Percentiles rank a stretch among this genome's conserved stretches.
phyloP scores from a whole-genome alignment of 2,888 invertebrate genomes.

The Oxystoma pomonae region DNA sequence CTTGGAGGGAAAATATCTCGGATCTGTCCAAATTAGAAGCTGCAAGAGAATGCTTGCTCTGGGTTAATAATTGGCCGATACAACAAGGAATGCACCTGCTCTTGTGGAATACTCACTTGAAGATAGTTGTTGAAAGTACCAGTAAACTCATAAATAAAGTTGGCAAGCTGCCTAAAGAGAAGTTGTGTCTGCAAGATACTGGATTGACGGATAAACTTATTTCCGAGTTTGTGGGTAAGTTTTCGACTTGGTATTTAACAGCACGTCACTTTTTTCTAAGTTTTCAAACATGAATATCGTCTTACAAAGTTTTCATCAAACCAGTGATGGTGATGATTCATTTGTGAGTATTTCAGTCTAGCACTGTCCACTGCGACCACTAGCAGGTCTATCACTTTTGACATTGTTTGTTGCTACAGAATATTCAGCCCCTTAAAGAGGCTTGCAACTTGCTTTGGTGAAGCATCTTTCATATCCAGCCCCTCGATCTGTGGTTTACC shows the following conservation, averaged over 20 bases:
- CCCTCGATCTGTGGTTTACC: too few species aligned
- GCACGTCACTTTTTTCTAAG: too few species aligned
- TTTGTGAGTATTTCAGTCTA: too few species aligned
- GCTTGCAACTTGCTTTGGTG: too few species aligned
- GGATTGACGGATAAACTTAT: slow-evolving; percentile 65
- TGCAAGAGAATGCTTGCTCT: slow-evolving; percentile 65
- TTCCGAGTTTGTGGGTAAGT: slow-evolving; percentile 46
- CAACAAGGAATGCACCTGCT: slow-evolving; percentile 79
- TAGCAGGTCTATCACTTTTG: too few species aligned
- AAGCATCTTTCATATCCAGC: too few species aligned
- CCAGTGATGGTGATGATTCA: too few species aligned
- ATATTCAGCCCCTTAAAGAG: too few species aligned
- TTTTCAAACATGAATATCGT: too few species aligned
- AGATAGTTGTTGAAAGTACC: slow-evolving; percentile 70
- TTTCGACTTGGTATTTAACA: not conserved
- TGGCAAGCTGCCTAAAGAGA: slow-evolving; percentile 81
- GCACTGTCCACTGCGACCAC: too few species aligned
- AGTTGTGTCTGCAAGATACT: slow-evolving; percentile 73
- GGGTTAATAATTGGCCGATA: slow-evolving; percentile 62
- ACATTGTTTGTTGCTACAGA: too few species aligned
- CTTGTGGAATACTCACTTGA: slow-evolving; percentile 87
- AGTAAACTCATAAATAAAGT: slow-evolving; percentile 75
- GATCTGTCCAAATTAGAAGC: slow-evolving; percentile 63
- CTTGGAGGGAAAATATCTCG: slow-evolving; percentile 78
- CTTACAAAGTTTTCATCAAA: too few species aligned